Evolutionary conservation across 1,140 invertebrate genomes (phyloP).

Genomic region (Nomia melanderi): DNA sequence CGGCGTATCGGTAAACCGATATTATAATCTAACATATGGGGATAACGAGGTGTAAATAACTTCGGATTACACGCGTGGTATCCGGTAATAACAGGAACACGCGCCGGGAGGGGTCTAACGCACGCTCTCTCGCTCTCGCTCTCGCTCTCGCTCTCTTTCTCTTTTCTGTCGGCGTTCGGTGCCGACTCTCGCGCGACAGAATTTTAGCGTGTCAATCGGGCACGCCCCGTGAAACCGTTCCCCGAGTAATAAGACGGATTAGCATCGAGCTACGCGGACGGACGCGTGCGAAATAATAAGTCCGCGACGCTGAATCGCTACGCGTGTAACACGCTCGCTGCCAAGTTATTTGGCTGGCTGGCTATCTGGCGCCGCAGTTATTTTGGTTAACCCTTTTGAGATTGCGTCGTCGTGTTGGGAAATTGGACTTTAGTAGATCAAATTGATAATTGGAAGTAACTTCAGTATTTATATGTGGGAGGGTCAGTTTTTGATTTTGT

Average conservation of each 20-base stretch:
- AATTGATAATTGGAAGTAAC: no score
- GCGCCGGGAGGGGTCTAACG: no score
- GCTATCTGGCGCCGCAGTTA: no score
- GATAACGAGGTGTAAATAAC: conserved; percentile 48
- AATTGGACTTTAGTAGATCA: no score
- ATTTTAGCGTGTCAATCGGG: conserved; percentile 49
- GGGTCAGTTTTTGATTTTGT: no score
- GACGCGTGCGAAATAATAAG: conserved; percentile 4
- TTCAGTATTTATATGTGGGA: no score
- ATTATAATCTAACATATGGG: conserved; percentile 62
- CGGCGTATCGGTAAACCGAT: conserved; percentile 52
- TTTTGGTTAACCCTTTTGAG: no score
- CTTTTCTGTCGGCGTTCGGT: conserved; percentile 17
- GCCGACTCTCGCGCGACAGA: not conserved
- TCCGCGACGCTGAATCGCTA: conserved; percentile 8
- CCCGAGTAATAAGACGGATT: conserved; percentile 39
- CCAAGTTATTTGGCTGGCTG: no score
- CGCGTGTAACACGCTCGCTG: not conserved
- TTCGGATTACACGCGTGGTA: conserved; percentile 45
- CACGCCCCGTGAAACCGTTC: conserved; percentile 30
- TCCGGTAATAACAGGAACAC: conserved; percentile 32
- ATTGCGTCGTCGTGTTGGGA: no score
- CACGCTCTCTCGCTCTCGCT: no score
- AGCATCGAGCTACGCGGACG: conserved; percentile 6
- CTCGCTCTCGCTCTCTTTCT: no score